Evolutionary conservation across 2,797 vertebrate genomes (phyloP).

Genomic region (Leontopithecus rosalia): DNA sequence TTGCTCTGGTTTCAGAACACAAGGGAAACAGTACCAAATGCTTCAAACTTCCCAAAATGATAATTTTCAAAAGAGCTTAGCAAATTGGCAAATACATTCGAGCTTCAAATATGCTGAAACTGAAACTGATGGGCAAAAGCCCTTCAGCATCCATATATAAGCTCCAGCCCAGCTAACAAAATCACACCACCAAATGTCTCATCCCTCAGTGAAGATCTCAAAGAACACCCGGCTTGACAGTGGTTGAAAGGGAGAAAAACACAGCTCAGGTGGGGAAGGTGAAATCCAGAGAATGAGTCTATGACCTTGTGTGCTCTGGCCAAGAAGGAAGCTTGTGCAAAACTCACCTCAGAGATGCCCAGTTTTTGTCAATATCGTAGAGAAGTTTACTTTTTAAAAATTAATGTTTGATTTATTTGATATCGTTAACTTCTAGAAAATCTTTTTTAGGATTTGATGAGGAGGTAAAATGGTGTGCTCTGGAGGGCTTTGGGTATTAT

Average conservation of each 20-base stretch:
- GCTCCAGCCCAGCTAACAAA: not conserved
- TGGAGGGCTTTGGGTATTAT: not conserved
- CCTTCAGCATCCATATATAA: not conserved
- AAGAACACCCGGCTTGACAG: not conserved
- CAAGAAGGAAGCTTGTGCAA: not conserved
- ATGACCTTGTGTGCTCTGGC: accelerated
- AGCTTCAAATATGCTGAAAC: not conserved
- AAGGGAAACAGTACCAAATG: not conserved
- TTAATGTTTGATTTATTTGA: not conserved
- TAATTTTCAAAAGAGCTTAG: slow-evolving; percentile 50
- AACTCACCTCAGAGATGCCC: not conserved
- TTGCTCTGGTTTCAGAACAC: slow-evolving; percentile 32
- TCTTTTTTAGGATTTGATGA: not conserved
- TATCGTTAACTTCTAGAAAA: not conserved
- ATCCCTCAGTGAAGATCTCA: not conserved
- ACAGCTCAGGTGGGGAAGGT: not conserved
- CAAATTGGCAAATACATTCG: slow-evolving; percentile 21
- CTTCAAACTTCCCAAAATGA: slow-evolving; percentile 5
- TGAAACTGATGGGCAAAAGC: not conserved
- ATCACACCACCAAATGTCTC: not conserved
- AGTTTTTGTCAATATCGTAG: not conserved
- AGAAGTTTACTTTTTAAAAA: not conserved
- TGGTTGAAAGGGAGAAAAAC: not conserved
- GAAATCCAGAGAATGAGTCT: accelerated
- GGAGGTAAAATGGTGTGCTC: not conserved